Conservation (phyloP, 2,797 vertebrate species). For the Carapus acus region DNA sequence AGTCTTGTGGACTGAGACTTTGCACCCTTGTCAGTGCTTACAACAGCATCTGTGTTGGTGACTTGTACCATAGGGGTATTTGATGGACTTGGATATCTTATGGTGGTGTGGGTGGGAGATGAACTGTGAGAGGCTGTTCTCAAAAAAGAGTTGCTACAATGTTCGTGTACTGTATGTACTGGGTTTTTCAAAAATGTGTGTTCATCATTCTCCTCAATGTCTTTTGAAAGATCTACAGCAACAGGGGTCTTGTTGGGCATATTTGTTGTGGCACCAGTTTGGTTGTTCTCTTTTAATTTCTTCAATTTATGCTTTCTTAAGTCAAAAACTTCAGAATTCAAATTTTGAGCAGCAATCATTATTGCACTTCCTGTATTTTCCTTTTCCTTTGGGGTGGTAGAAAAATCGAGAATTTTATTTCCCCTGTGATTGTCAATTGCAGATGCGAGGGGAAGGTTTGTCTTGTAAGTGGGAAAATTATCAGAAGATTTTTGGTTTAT, state of each 20-base stretch:
- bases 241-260: slow-evolving; percentile 4
- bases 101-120: slow-evolving; percentile 23
- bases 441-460: slow-evolving; percentile 26
- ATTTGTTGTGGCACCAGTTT: slow-evolving; percentile 16
- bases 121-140: slow-evolving; percentile 29
- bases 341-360: slow-evolving; percentile 18
- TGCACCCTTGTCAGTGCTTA: slow-evolving; percentile 60
- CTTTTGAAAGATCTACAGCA: slow-evolving; percentile 67
- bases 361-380: slow-evolving; percentile 9
- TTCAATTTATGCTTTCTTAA: slow-evolving; percentile 69
- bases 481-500: slow-evolving; percentile 49
- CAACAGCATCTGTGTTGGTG: slow-evolving; percentile 18
- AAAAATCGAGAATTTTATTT: slow-evolving; percentile 69
- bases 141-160: slow-evolving; percentile 11
- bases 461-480: slow-evolving; percentile 57
- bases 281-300: slow-evolving; percentile 52
- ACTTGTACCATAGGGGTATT: slow-evolving; percentile 9
- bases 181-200: slow-evolving; percentile 22
- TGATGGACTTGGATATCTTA: slow-evolving; percentile 19
- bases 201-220: slow-evolving; percentile 49
- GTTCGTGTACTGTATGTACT: slow-evolving; percentile 13
- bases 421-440: slow-evolving; percentile 34
- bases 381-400: slow-evolving; percentile 41
- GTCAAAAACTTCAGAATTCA: slow-evolving; percentile 55
- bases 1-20: slow-evolving; percentile 51